These are phyloP conservation scores for Rynchops niger DNA, from an alignment of 2,113 vertebrate genomes.

Conservation along the genomic window DNA sequence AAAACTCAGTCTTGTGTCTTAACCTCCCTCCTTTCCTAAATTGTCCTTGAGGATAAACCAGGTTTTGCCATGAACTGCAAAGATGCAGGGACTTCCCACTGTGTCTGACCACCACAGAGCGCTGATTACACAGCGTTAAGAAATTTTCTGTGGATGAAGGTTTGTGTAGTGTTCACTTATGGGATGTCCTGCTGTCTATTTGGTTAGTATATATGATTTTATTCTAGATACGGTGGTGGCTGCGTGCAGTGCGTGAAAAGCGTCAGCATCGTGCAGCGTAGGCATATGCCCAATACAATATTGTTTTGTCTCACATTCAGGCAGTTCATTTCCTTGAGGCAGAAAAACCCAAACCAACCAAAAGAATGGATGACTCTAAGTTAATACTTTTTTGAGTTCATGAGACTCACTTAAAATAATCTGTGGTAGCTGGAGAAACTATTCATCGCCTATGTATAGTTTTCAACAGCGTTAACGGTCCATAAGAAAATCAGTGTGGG, in stretches of 20 bases:
- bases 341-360: background rate
- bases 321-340: background rate
- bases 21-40: background rate
- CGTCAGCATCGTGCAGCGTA: background rate
- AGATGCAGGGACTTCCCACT: background rate
- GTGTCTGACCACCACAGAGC: background rate
- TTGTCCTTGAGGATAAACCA: background rate
- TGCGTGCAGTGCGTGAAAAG: conserved; percentile 10
- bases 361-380: background rate
- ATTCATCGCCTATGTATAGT: background rate
- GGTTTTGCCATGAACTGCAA: background rate
- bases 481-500: background rate
- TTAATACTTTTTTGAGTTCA: conserved; percentile 5
- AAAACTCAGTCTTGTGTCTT: background rate
- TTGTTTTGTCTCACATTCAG: background rate
- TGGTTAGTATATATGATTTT: conserved; percentile 14
- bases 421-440: background rate
- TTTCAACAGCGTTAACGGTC: background rate
- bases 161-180: background rate
- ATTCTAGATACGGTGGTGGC: background rate
- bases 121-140: background rate
- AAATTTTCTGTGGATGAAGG: background rate
- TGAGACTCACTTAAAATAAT: background rate
- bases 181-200: background rate
- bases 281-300: background rate